These are phyloP conservation scores for Melitaea cinxia DNA, from an alignment of 1,140 invertebrate genomes.

Conservation along the genomic window DNA sequence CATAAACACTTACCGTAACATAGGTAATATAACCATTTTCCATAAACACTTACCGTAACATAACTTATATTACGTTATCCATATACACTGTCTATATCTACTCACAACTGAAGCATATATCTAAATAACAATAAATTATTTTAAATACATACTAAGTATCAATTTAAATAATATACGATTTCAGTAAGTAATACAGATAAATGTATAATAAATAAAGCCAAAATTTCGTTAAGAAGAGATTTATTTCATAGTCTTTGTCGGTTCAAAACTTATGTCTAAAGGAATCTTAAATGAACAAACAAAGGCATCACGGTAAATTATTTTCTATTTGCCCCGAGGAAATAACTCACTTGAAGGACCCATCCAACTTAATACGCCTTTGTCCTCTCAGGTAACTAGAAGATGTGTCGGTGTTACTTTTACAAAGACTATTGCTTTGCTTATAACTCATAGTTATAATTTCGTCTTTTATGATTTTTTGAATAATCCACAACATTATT, in stretches of 20 bases:
- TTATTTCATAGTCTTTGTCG: conserved; percentile 10
- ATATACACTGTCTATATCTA: no score
- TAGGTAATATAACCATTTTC: no score
- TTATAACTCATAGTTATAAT: conserved; percentile 17
- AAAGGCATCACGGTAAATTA: conserved; percentile 71
- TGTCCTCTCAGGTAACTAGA: conserved; percentile 46
- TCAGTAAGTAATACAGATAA: neutral
- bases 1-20: no score
- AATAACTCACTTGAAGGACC: conserved; percentile 59
- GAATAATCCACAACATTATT: conserved; percentile 9
- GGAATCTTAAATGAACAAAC: conserved; percentile 43
- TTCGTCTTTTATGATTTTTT: conserved; percentile 10
- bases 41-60: no score
- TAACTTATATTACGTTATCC: no score
- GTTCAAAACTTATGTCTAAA: conserved; percentile 26
- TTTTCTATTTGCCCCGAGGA: conserved; percentile 61
- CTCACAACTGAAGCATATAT: no score
- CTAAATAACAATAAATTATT: no score
- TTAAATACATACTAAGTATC: no score
- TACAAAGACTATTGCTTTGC: conserved; percentile 27
- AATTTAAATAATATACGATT: no score
- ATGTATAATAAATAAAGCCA: no score
- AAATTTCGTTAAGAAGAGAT: neutral
- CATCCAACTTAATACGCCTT: conserved; percentile 52
- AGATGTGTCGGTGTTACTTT: conserved; percentile 37